A percentile compares a stretch with the other conserved stretches of the same genome.
phyloP scores from a whole-genome alignment of 2,797 vertebrate genomes.

The Rhinichthys osculus region DNA sequence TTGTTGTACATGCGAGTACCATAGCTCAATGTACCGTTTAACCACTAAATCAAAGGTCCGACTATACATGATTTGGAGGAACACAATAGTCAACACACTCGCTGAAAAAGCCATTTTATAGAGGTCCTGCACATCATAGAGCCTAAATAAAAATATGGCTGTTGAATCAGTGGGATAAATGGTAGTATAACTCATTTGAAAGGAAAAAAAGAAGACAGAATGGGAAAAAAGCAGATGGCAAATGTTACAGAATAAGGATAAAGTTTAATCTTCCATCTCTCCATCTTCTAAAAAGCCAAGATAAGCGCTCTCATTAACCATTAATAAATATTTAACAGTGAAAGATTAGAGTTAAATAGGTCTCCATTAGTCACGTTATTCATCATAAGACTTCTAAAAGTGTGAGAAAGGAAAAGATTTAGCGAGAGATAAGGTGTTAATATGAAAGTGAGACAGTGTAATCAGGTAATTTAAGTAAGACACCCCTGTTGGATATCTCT shows the following conservation, averaged over 20 bases:
- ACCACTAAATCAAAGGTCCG: not conserved
- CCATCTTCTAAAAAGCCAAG: conserved; percentile 50
- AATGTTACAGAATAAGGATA: conserved; percentile 7
- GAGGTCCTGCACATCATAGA: not conserved
- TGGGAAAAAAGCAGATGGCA: not conserved
- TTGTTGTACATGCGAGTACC: not conserved
- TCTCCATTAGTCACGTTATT: conserved; percentile 57
- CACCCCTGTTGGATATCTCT: not conserved
- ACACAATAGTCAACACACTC: too few relatives aligned
- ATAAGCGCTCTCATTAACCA: conserved; percentile 59
- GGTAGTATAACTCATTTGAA: not conserved
- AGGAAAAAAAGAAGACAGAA: not conserved
- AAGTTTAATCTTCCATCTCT: conserved; percentile 39
- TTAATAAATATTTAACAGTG: conserved; percentile 63
- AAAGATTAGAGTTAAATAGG: conserved; percentile 54
- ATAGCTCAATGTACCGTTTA: not conserved
- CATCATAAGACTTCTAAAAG: conserved; percentile 24
- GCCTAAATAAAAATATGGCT: not conserved
- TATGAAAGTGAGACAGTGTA: conserved; percentile 12
- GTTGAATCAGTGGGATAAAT: not conserved
- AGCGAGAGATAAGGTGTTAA: not conserved
- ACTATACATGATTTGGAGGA: not conserved
- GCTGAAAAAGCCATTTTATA: not conserved
- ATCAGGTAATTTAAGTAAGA: not conserved
- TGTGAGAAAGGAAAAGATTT: conserved; percentile 25